Conservation (phyloP, 2,797 vertebrate species). For the Fringilla coelebs region DNA sequence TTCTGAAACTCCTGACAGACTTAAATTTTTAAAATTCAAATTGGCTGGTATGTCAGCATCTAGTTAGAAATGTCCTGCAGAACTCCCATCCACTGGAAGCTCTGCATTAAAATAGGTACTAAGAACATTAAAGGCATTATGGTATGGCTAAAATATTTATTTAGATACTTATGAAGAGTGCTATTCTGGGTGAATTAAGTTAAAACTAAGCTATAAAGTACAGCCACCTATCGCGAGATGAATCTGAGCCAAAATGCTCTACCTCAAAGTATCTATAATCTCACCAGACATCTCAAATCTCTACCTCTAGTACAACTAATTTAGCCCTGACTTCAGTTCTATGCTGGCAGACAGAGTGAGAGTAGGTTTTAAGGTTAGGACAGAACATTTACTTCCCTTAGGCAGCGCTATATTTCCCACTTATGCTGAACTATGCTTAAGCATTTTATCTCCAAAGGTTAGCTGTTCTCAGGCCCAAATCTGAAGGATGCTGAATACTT, state of each 20-base stretch:
- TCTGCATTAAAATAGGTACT: not conserved
- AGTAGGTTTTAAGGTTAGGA: not conserved
- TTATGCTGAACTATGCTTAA: not conserved
- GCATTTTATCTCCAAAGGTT: slow-evolving; percentile 46
- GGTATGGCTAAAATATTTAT: not conserved
- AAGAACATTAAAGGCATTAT: not conserved
- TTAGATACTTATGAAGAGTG: not conserved
- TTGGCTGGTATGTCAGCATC: not conserved
- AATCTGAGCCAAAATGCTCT: not conserved
- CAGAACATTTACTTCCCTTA: not conserved
- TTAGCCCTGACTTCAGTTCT: not conserved
- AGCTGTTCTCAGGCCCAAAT: not conserved
- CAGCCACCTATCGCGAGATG: not conserved
- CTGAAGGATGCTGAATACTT: not conserved
- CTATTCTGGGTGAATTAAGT: not conserved
- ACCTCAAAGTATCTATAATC: not conserved
- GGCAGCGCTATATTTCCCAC: not conserved
- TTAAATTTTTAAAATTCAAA: not conserved
- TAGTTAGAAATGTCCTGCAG: not conserved
- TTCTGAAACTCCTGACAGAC: not conserved
- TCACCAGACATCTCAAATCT: not conserved
- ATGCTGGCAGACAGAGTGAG: not conserved
- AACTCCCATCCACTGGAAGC: not conserved
- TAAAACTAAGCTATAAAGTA: not conserved
- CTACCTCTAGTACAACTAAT: not conserved